A percentile compares a stretch with the other conserved stretches of the same genome.
These are phyloP conservation scores for Pelodiscus sinensis DNA, from an alignment of 2,113 vertebrate genomes.

Conservation along the genomic window DNA sequence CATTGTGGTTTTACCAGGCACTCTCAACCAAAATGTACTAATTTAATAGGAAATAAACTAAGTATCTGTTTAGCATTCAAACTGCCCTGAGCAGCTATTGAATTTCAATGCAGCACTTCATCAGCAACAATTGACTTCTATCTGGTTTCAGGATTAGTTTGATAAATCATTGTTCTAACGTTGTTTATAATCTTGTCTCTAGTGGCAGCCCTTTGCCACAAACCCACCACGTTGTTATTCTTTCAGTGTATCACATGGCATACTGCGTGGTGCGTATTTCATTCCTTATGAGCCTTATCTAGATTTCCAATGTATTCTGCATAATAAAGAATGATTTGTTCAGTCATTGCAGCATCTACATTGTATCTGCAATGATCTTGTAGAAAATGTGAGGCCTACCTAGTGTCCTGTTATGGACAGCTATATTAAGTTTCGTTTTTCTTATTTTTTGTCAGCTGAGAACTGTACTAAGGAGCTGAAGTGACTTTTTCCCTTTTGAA, in stretches of 20 bases:
- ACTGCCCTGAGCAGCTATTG: background rate
- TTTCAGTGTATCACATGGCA: accelerated
- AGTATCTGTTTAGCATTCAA: background rate
- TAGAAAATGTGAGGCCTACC: background rate
- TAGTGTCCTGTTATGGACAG: background rate
- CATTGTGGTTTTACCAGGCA: background rate
- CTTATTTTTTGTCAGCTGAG: background rate
- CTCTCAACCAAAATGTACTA: background rate
- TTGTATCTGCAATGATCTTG: background rate
- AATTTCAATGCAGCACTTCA: background rate
- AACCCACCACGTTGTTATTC: background rate
- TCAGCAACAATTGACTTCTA: background rate
- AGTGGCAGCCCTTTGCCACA: background rate
- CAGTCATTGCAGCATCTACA: background rate
- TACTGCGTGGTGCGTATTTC: background rate
- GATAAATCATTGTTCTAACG: background rate
- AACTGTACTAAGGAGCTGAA: background rate
- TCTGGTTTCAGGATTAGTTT: background rate
- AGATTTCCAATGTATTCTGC: background rate
- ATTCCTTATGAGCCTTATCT: background rate
- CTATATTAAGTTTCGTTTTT: background rate
- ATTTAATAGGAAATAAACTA: background rate
- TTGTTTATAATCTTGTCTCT: background rate
- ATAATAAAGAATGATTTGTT: background rate
- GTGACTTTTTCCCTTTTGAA: background rate